Base-by-base conservation (phyloP, 2,888 invertebrate genomes). In the Brachypterus glaber region DNA sequence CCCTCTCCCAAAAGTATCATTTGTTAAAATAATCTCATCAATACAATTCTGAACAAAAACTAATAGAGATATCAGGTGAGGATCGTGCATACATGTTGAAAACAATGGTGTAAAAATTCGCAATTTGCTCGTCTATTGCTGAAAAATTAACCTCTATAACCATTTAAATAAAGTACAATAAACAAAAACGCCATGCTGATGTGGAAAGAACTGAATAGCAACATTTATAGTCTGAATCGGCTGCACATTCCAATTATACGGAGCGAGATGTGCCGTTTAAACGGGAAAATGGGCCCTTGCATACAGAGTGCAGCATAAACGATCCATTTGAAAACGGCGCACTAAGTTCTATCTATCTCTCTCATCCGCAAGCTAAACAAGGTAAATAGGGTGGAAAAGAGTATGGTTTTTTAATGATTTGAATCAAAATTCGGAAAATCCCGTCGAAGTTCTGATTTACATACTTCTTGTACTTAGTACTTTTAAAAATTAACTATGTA, bases 211-310 rank as follows among this genome's bases (percentile, higher is more conserved):
- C 48, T 49, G 48, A 47, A 48, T 47, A 50, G 53, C 51, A 40
- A 45, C 47, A 51, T 54, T 52, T 54, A 51, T 53, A 50, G 53
- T 48, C 50, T 37, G 46, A 46, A 50, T 53, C 45, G 52, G 54
- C 46, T 49, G 47, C 53, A 52, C 54, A 56, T 59, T 56, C 59
- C 60, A 61, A 60, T 60, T 61, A 61, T 52, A 46, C 49, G 45
- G 46, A 49, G 52, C 54, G 46, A 49, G 51, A 58, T 52, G 57
- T 46, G 52, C 57, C 48, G 51, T 58, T 58, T 49, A 52, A 27
- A 54, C 52, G 52, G 50, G 48, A 51, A 49, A 57, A 58, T 53
- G 52, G 52, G 44, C 55, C 46, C 53, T 55, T 57, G 57, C 56
- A 58, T 58, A 53, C 54, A 51, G 47, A 57, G 54, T 56, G 57